Base-by-base conservation (phyloP, 2,888 invertebrate species). In the Polietes domitor region DNA sequence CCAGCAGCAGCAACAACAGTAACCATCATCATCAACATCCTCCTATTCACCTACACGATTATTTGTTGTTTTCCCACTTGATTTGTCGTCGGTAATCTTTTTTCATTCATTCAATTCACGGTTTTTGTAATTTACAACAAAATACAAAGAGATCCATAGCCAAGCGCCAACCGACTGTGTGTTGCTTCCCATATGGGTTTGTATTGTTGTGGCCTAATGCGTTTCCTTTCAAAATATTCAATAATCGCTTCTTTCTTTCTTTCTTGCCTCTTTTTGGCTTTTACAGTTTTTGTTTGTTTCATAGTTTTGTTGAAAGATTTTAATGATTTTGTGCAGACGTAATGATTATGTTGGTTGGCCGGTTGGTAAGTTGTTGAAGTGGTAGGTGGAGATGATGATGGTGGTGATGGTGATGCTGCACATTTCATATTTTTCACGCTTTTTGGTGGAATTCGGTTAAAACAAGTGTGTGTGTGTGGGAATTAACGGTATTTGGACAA, bases 401-500 rank as follows among this genome's bases (percentile, higher is more conserved):
- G 50, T 19, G 50, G 10, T 12, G 43, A n/a, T 43, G 50, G 58
- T 80, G 72, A 80, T 41, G 63, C 68, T 43, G 47, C 76, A 77
- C 32, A 6, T 73, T 68, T 73, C 21, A 17, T 70, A n/a, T 41
- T n/a, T 37, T 24, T 70, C 50, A 28, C 47, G 12, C 26, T 12
- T 24, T 43, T 73, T 58, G 47, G 32, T 58, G 47, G 32, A 50
- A 72, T 68, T 76, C 41, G 24, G 32, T 37, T 2, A 50, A 68
- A 80, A n/a, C 37, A 71, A 78, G 75, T 75, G 41, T 3, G 32
- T 63, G 41, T 37, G 43, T 70, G 82, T 79, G 75, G 78, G 79
- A 65, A 68, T 58, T 50, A 74, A 61, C 43, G 50, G 70, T 63
- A 37, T 41, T 53, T 21, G 4, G 26, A 55, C 43, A 24, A 21